A percentile compares a stretch with the other conserved stretches of the same genome.
Conservation (phyloP, 1,140 invertebrate species). For the Calephelis nemesis region DNA sequence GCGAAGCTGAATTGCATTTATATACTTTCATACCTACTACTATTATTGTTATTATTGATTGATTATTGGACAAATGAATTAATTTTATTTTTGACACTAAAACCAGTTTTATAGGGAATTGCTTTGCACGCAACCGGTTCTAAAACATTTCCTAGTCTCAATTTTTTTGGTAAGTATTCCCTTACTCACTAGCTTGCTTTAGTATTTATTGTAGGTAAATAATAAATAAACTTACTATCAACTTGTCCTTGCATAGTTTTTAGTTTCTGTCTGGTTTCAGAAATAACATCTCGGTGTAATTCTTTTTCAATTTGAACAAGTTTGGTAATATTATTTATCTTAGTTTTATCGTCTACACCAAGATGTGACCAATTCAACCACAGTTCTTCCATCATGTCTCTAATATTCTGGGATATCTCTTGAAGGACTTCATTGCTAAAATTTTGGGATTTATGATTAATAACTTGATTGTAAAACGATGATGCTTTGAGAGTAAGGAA, state of each 20-base stretch:
- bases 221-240: conserved; percentile 49
- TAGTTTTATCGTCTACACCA: conserved; percentile 57
- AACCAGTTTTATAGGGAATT: too few species aligned
- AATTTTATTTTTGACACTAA: too few species aligned
- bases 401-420: conserved; percentile 58
- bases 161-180: too few species aligned
- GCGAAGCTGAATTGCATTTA: too few species aligned
- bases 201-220: too few species aligned
- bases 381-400: conserved; percentile 62
- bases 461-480: neutral
- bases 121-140: too few species aligned
- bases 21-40: neutral
- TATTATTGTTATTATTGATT: too few species aligned
- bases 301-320: conserved; percentile 67
- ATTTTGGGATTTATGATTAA: conserved; percentile 8
- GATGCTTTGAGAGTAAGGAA: neutral
- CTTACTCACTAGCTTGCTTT: too few species aligned
- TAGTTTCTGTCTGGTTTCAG: conserved; percentile 58
- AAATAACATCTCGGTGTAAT: conserved; percentile 63
- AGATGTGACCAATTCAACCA: conserved; percentile 72
- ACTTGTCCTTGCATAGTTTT: conserved; percentile 58
- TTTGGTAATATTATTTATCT: conserved; percentile 56
- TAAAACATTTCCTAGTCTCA: too few species aligned
- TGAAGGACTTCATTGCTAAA: conserved; percentile 56
- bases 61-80: too few species aligned